These are phyloP conservation scores for Lycaena phlaeas DNA, from an alignment of 2,888 invertebrate genomes.

Conservation along the genomic window DNA sequence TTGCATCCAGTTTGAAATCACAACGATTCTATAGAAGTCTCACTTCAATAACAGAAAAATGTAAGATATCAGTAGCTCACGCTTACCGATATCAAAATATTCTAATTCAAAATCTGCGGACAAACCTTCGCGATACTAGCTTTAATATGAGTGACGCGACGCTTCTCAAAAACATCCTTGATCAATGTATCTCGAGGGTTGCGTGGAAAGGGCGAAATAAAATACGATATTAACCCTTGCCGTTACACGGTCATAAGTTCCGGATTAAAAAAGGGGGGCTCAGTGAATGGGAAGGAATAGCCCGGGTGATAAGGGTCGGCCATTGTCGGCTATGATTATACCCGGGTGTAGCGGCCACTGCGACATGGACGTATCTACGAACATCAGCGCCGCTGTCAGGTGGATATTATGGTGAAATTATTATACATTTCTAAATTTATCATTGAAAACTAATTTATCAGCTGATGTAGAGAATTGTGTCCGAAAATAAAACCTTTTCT, in stretches of 20 bases:
- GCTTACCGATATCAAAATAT: no score
- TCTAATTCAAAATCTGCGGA: no score
- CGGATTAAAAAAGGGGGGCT: constrained; percentile 53
- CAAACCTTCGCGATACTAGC: no score
- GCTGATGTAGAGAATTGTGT: no score
- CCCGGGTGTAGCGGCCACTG: not conserved
- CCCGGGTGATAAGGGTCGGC: constrained; percentile 35
- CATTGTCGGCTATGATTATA: not conserved
- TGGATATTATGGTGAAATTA: no score
- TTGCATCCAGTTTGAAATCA: no score
- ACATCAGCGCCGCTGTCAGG: not conserved
- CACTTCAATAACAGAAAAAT: no score
- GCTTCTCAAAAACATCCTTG: not conserved
- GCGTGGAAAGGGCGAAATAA: constrained; percentile 39
- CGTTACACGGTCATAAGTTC: constrained; percentile 60
- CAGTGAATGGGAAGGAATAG: constrained; percentile 37
- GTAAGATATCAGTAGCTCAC: no score
- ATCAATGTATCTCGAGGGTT: not conserved
- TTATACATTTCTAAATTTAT: not conserved
- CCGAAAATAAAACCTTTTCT: no score
- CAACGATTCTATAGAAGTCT: no score
- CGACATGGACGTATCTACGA: not conserved
- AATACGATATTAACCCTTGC: constrained; percentile 56
- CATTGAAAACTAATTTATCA: no score
- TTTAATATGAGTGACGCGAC: not conserved